phyloP scores from a whole-genome alignment of 2,888 invertebrate genomes.

The Conistra vaccinii region DNA sequence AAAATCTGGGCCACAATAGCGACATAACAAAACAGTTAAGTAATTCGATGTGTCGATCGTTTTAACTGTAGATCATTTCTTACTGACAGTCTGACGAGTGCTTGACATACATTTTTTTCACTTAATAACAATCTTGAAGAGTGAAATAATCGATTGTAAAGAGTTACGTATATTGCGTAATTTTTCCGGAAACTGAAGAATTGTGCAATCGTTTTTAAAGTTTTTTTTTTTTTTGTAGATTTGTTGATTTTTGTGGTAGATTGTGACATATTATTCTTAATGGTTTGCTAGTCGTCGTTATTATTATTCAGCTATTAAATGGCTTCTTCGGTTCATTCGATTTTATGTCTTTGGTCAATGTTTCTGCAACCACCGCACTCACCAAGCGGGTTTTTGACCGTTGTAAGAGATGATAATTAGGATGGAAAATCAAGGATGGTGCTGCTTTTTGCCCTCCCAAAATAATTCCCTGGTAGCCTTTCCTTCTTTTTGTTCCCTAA shows the following conservation, averaged over 20 bases:
- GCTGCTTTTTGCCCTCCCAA: no score
- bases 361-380: not conserved
- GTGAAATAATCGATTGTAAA: constrained; percentile 52
- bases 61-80: constrained; percentile 52
- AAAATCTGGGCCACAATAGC: constrained; percentile 43
- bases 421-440: no score
- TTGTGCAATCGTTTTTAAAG: constrained; percentile 25
- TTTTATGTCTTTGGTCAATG: not conserved
- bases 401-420: no score
- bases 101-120: constrained; percentile 50
- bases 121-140: constrained; percentile 17
- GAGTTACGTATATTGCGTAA: constrained; percentile 36
- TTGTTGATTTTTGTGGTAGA: constrained; percentile 1
- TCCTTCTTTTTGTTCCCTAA: no score
- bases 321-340: not conserved
- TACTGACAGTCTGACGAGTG: constrained; percentile 12
- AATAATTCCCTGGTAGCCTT: no score
- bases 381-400: not conserved
- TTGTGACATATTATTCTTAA: not conserved
- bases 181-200: constrained; percentile 28
- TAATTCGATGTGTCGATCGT: constrained; percentile 45
- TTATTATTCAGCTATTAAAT: not conserved
- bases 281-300: no score
- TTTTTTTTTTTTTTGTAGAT: not conserved
- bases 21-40: constrained; percentile 48